These are phyloP conservation scores for Venusia cambrica DNA, from an alignment of 2,888 invertebrate genomes.

Conservation along the genomic window DNA sequence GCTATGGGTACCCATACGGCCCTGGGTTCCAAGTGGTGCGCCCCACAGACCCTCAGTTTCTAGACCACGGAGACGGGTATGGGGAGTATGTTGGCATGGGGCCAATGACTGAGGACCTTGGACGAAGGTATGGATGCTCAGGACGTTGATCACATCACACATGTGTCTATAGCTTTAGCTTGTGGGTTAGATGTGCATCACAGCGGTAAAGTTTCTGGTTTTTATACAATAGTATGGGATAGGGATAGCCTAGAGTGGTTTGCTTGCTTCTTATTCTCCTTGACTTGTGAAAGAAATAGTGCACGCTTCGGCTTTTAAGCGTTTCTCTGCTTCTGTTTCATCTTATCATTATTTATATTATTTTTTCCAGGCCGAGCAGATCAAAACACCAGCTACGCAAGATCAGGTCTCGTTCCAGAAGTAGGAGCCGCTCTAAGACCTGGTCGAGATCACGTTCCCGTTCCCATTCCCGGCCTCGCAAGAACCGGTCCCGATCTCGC, in stretches of 20 bases:
- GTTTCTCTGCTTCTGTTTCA: no score
- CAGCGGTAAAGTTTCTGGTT: no score
- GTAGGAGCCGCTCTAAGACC: conserved; percentile 36
- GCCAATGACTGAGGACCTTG: conserved; percentile 42
- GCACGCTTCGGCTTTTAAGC: no score
- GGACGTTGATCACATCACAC: no score
- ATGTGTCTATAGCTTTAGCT: no score
- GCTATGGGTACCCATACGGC: conserved; percentile 55
- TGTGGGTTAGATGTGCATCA: no score
- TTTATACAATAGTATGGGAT: no score
- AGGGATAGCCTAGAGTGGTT: no score
- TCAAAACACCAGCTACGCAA: conserved; percentile 45
- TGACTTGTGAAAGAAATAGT: no score
- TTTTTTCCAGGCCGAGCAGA: conserved; percentile 42
- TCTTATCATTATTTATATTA: background rate
- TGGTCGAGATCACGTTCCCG: conserved; percentile 35
- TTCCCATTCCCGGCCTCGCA: conserved; percentile 33
- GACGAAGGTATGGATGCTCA: conserved; percentile 33
- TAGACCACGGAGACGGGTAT: conserved; percentile 66
- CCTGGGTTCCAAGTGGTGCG: conserved; percentile 44
- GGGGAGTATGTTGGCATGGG: conserved; percentile 60
- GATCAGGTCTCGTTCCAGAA: conserved; percentile 37
- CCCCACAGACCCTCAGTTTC: conserved; percentile 46
- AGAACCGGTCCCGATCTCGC: conserved; percentile 32
- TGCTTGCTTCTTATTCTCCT: no score